Evolutionary conservation across 2,113 vertebrate genomes (phyloP), one percentile per base, ranked within the genome.

Genomic region (Vidua chalybeata): DNA sequence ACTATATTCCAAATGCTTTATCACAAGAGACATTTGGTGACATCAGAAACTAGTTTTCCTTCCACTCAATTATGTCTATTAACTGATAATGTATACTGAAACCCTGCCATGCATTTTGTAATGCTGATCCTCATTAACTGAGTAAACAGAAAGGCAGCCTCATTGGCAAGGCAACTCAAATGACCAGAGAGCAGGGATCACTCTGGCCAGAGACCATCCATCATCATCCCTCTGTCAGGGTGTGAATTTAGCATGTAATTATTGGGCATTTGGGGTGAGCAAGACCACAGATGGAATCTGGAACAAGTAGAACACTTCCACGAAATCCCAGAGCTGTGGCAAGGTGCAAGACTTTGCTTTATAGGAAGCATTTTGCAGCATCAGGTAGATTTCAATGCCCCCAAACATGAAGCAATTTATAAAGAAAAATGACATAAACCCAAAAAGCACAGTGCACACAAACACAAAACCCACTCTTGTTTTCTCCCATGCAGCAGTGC

Each of bases 21-120:
- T 92, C 91, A 92, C 69, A 75, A 77, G 87, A 93, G 89, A 94
- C 73, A 37, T 84, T 92, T 90, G 87, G 84, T 92, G 94, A 93
- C 86, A 95, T 89, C 95, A 92, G 84, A 95, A 90, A 92, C 89
- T 84, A 93, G 94, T 89, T 90, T 94, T 94, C 30, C 94, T 97
- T 97, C 89, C 95, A 92, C 91, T 96, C 86, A 90, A 94, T 96
- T 97, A 92, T 96, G 72, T 90, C 92, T 74, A 55, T 96, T 94
- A 97, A 84, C 94, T 43, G 64, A 68, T 92, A 93, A 90, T 71
- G 52, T 48, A 49, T 52, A 81, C 93, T 90, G 94, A 92, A 87
- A 92, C 84, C 33, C 49, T 88, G 91, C 80, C 94, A 87, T 56
- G 73, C 16, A 5, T 78, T 95, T 92, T 13, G 15, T 92, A 81